Evolutionary conservation across 2,113 vertebrate genomes (phyloP).

Genomic region (Muntiacus muntjak): DNA sequence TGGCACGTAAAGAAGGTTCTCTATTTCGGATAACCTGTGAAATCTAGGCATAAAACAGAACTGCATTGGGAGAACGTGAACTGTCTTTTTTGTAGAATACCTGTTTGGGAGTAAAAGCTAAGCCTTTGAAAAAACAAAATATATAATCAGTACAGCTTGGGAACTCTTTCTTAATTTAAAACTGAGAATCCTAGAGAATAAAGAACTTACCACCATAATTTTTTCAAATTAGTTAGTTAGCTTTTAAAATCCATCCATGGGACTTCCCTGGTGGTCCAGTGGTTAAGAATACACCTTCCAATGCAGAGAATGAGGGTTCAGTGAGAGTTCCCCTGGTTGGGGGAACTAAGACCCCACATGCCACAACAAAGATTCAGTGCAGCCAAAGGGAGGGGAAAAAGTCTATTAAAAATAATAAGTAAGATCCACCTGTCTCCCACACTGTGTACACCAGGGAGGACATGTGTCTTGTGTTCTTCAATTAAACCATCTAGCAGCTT

Average conservation of each 20-base stretch:
- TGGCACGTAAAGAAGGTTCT: neutral
- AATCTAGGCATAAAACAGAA: constrained; percentile 19
- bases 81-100: neutral
- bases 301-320: neutral
- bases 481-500: neutral
- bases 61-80: neutral
- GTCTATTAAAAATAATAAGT: neutral
- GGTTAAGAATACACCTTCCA: neutral
- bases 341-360: neutral
- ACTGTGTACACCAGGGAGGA: neutral
- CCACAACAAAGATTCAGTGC: neutral
- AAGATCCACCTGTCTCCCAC: neutral
- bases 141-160: neutral
- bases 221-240: neutral
- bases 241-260: constrained; percentile 11
- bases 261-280: neutral
- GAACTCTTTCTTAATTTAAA: neutral
- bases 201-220: neutral
- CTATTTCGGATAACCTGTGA: neutral
- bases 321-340: neutral
- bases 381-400: neutral
- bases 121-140: constrained; percentile 24
- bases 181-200: neutral
- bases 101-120: neutral
- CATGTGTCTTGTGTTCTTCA: neutral